Evolutionary conservation across 2,113 vertebrate genomes (phyloP).

Genomic region (Festucalex cinctus): DNA sequence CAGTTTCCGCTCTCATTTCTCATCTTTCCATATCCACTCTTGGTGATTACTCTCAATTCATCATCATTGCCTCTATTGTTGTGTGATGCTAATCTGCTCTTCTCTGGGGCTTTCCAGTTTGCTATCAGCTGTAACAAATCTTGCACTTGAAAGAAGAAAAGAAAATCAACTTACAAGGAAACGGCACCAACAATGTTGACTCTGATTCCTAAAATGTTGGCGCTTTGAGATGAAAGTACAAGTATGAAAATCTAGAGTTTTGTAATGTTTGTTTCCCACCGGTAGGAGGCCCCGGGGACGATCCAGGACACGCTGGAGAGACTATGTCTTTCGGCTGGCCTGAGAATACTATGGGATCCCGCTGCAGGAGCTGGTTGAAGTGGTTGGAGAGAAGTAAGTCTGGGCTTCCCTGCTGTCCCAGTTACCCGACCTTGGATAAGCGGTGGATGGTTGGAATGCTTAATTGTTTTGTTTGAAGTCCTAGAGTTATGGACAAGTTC

Average conservation of each 20-base stretch:
- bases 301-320: too few relatives aligned
- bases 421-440: too few relatives aligned
- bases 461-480: too few relatives aligned
- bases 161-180: conserved; percentile 1
- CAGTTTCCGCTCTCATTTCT: conserved; percentile 34
- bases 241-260: neutral
- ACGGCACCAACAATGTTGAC: neutral
- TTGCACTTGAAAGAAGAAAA: neutral
- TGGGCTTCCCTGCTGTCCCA: too few relatives aligned
- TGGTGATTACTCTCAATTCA: conserved; percentile 50
- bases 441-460: too few relatives aligned
- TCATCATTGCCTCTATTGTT: conserved; percentile 52
- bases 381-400: too few relatives aligned
- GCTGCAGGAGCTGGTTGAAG: too few relatives aligned
- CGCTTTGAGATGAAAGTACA: neutral
- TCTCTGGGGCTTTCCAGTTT: conserved; percentile 26
- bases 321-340: too few relatives aligned
- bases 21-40: conserved; percentile 39
- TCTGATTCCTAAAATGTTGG: neutral
- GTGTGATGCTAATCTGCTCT: conserved; percentile 49
- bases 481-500: too few relatives aligned
- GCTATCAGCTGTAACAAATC: conserved; percentile 9
- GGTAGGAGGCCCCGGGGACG: too few relatives aligned
- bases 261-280: neutral
- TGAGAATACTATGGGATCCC: too few relatives aligned